Evolutionary conservation across 2,113 vertebrate species (phyloP).

Genomic region (Protomyctophum bolini): DNA sequence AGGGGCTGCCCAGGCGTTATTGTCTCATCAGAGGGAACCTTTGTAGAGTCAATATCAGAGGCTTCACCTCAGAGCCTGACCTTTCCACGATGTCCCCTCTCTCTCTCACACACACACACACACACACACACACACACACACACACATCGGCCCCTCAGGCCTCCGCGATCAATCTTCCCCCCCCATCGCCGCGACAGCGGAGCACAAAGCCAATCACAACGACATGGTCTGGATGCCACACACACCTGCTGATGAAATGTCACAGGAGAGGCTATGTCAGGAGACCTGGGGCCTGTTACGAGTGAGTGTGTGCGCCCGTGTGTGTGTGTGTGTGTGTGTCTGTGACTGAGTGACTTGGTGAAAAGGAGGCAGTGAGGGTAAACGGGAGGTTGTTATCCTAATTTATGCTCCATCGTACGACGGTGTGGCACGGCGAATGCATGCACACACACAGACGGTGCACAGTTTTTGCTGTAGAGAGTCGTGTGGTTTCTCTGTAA

Average conservation of each 20-base stretch:
- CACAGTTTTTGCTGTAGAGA: neutral
- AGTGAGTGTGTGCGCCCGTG: slow-evolving; percentile 5
- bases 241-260: slow-evolving; percentile 71
- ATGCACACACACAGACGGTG: too few species aligned
- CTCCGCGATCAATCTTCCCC: slow-evolving; percentile 67
- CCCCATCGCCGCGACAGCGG: slow-evolving; percentile 55
- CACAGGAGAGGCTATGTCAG: slow-evolving; percentile 62
- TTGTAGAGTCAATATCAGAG: slow-evolving; percentile 70
- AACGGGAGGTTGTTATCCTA: too few species aligned
- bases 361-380: too few species aligned
- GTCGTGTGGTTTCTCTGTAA: slow-evolving; percentile 17
- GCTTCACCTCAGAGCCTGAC: slow-evolving; percentile 69
- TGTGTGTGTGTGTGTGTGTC: slow-evolving; percentile 11
- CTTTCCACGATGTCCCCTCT: slow-evolving; percentile 61
- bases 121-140: slow-evolving; percentile 2
- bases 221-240: slow-evolving; percentile 50
- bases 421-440: too few species aligned
- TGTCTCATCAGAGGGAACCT: slow-evolving; percentile 62
- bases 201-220: slow-evolving; percentile 73
- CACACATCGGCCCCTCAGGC: slow-evolving; percentile 20
- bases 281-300: slow-evolving; percentile 44
- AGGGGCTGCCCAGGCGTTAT: slow-evolving; percentile 42
- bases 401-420: too few species aligned
- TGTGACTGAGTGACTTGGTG: neutral
- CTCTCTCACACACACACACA: neutral